phyloP scores from a whole-genome alignment of 1,140 invertebrate species.

The Papilio aristodemus region DNA sequence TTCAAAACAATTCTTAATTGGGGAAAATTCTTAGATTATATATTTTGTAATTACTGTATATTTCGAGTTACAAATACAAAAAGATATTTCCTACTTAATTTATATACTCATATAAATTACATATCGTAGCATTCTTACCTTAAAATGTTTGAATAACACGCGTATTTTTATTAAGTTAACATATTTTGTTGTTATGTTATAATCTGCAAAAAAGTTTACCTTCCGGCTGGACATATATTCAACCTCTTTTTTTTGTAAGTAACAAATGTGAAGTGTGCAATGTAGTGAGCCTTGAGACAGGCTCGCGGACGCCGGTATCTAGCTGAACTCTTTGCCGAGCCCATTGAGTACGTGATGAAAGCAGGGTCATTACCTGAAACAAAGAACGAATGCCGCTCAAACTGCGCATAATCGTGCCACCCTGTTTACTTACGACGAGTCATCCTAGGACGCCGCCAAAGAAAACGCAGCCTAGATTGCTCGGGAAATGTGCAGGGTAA shows the following conservation, averaged over 20 bases:
- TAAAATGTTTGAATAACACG: too few relatives aligned
- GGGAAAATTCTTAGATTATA: neutral
- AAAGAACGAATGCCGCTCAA: slow-evolving; percentile 74
- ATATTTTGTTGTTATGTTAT: neutral
- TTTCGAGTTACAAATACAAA: too few relatives aligned
- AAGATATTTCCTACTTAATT: too few relatives aligned
- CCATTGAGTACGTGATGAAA: slow-evolving; percentile 75
- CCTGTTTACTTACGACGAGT: slow-evolving; percentile 70
- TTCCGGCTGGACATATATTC: slow-evolving; percentile 13
- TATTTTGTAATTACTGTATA: too few relatives aligned
- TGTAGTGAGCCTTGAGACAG: slow-evolving; percentile 51
- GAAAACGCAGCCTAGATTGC: slow-evolving; percentile 74
- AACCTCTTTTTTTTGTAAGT: slow-evolving; percentile 18
- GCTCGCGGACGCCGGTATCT: slow-evolving; percentile 56
- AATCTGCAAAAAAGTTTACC: slow-evolving; percentile 3
- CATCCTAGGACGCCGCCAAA: slow-evolving; percentile 68
- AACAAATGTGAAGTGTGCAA: slow-evolving; percentile 16
- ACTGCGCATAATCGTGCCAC: slow-evolving; percentile 71
- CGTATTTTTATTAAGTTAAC: too few relatives aligned
- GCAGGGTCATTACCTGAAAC: slow-evolving; percentile 77
- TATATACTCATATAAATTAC: too few relatives aligned
- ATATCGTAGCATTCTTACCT: too few relatives aligned
- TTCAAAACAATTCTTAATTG: neutral
- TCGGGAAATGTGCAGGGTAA: slow-evolving; percentile 50
- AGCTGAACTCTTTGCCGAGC: slow-evolving; percentile 57